Base-by-base conservation (phyloP, 2,797 vertebrate genomes). In the Typhlichthys subterraneus region DNA sequence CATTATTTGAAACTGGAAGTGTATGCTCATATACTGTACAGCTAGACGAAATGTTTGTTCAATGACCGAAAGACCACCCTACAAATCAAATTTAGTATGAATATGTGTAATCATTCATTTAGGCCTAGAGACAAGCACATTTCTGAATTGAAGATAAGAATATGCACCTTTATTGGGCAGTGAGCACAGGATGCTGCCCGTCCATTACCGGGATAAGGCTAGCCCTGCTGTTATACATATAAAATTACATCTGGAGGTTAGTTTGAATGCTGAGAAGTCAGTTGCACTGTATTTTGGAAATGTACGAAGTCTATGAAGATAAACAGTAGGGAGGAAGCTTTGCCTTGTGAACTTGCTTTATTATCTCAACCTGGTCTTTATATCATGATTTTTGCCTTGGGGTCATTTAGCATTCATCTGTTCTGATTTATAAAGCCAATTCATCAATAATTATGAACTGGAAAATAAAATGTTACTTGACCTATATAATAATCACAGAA, bases 371-470 rank as follows among this genome's bases (percentile, higher is more conserved):
- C 57, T 64, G 67, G 77, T 74, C n/a, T 78, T 54, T 83, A 67
- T 65, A 72, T 72, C 56, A 15, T 75, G 48, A 61, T 81, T 77
- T 83, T 71, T 67, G 64, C 62, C 63, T 76, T 82, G 29, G 65
- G 66, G 63, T 67, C 52, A 62, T 77, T 73, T 12, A 48, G 61
- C 45, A 33, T 38, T 86, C 1, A 70, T 77, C 83, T 79, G 60
- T 76, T 73, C 73, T 66, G 56, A 69, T 77, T 72, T 85, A 80
- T 80, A 73, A 81, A 72, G 74, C 67, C 57, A 80, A 72, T 67
- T 63, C 69, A 68, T 85, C 73, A 80, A 74, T 79, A 72, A 78
- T 82, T 64, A 29, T 75, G 84, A 85, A 82, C 84, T 88, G 85
- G 80, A 81, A 83, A 81, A 80, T 61, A 58, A 76, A 82, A 72